Base-by-base conservation (phyloP, 2,888 invertebrate species). In the Metalampra italica region DNA sequence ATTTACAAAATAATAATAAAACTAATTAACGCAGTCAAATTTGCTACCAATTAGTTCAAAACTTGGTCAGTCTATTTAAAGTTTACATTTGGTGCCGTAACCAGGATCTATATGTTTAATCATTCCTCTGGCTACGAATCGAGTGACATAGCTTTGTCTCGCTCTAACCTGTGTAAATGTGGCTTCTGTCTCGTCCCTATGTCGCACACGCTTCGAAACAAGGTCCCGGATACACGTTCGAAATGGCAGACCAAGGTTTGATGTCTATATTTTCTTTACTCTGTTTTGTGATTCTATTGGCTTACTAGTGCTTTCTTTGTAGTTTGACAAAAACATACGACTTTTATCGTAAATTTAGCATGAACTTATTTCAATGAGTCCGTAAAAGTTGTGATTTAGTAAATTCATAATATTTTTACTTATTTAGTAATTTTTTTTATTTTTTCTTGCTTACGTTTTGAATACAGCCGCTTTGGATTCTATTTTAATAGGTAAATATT, bases 241-340 rank as follows among this genome's bases (percentile, higher is more conserved):
- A 75, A 77, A 75, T 89, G 86, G 86, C 73, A 81, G 84, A 82
- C 88, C 83, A 89, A 89, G 89, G 89, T 89, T 89, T 79, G 89
- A 78, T 60, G 52, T 65, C 57, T 52, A 64, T 67, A 69, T 68
- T 57, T 66, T 52, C 57, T 43, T 49, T 51, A 52, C 58, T 61
- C 22, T 54, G 45, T 57, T 52, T 57, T 52, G 60, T 60, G 30
- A 30, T 61, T 65, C 55, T 64, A 63, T 68, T 62, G 72, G 60
- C 56, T 60, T 62, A 66, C 64, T 68, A 72, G 64, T 46, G 59
- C 62, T 64, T 59, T 52, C 58, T 52, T 49, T 49, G 55, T 56
- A 51, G 53, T 50, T 39, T 8, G 13, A 37, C 29, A 4, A 38
- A 36, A 41, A 15, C 12, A 15, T 43, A 38, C 14, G 41, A 41